Base-by-base conservation (phyloP, 2,797 vertebrate species). In the Anomalospiza imberbis region DNA sequence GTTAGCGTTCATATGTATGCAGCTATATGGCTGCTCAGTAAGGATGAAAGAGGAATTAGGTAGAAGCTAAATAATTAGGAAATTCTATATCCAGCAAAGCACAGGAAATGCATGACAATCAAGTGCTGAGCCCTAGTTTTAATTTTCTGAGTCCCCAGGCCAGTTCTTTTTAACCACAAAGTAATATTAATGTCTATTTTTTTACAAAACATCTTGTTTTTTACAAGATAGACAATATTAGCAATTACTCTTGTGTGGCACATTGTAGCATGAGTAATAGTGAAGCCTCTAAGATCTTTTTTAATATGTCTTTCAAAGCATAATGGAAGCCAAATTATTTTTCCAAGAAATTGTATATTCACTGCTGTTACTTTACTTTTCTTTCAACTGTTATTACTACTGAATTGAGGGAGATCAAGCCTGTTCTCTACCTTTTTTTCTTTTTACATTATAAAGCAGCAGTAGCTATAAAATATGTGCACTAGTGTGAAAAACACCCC, bases 81-180 rank as follows among this genome's bases (percentile, higher is more conserved):
- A 92, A 48, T 78, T 87, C 78, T 62, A 1, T 75, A 66, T 70
- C 50, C 53, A 80, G 2, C 44, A 58, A 91, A 91, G 67, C 58
- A 81, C 73, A 70, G 73, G 62, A 90, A 96, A 94, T 85, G 65
- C 11, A 4, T 83, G 80, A 58, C n/a, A 75, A 72, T 88, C 65
- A 78, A 88, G 63, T 93, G 66, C 2, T 75, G 80, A 91, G 70
- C 36, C 40, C n/a, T 38, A 24, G 24, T 76, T 95, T 93, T 92
- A 86, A 92, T 96, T 91, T 94, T 81, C 67, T 65, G 42, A 81
- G 63, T 90, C 60, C 66, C n/a, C 44, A 47, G 83, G 88, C 71
- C 63, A 48, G 31, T 70, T 89, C 38, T 88, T 26, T 82, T 19
- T 67, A 91, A 86, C 63, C 20, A 79, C 63, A 91, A 78, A 91